Evolutionary conservation across 2,888 invertebrate species (phyloP).

Genomic region (Trissonchulus sp.): DNA sequence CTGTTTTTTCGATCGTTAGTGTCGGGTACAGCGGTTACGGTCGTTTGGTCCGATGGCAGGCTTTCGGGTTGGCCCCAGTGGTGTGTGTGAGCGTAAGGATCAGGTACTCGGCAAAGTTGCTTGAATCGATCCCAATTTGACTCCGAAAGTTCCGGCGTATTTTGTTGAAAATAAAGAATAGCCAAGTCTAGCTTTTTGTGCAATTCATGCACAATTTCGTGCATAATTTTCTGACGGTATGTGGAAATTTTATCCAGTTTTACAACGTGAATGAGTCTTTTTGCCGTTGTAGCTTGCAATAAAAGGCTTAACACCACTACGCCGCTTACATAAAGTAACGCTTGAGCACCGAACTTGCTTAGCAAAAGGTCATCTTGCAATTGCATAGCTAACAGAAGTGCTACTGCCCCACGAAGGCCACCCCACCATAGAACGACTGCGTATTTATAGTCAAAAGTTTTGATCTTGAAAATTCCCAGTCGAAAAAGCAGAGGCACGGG

Average conservation of each 20-base stretch:
- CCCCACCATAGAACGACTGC: conserved; percentile 63
- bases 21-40: no score
- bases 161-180: neutral
- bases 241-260: conserved; percentile 10
- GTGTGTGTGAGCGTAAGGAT: no score
- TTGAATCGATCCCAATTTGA: conserved; percentile 11
- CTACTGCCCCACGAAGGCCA: conserved; percentile 62
- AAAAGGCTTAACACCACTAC: neutral
- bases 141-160: neutral
- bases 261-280: neutral
- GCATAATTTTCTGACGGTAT: conserved; percentile 18
- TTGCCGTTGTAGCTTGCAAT: neutral
- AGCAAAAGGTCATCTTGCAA: neutral
- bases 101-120: neutral
- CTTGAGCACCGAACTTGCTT: neutral
- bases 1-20: no score
- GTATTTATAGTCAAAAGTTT: conserved; percentile 61
- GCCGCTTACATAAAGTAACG: conserved; percentile 3
- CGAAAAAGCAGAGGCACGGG: conserved; percentile 57
- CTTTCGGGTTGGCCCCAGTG: no score
- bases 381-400: conserved; percentile 61
- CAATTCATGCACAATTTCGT: neutral
- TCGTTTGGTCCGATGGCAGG: no score
- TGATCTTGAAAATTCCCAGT: conserved; percentile 59
- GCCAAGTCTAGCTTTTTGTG: neutral